phyloP scores from a whole-genome alignment of 1,140 invertebrate genomes.

The Cataglyphis hispanica region DNA sequence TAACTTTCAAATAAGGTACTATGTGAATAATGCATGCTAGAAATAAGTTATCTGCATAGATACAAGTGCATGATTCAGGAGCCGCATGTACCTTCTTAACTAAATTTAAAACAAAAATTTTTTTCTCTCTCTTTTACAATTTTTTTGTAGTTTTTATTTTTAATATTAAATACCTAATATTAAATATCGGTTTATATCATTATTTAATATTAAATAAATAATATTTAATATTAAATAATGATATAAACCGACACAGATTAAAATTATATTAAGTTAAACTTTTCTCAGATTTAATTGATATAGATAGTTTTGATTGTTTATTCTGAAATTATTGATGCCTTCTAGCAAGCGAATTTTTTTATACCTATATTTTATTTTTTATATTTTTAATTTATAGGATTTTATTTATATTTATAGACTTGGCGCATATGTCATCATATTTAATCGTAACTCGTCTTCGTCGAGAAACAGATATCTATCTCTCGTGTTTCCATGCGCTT shows the following conservation, averaged over 20 bases:
- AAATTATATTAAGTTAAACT: not conserved
- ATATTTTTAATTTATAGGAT: not conserved
- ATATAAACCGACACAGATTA: not conserved
- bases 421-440: not conserved
- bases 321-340: not conserved
- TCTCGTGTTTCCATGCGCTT: not conserved
- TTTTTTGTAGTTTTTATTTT: not conserved
- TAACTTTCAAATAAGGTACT: slow-evolving; percentile 35
- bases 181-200: too few species aligned
- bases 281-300: slow-evolving; percentile 2
- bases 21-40: slow-evolving; percentile 43
- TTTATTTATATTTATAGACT: not conserved
- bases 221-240: too few species aligned
- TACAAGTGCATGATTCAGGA: slow-evolving; percentile 7
- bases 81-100: not conserved
- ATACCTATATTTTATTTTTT: not conserved
- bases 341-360: not conserved
- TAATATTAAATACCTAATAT: not conserved
- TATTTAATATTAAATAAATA: too few species aligned
- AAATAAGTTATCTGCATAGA: slow-evolving; percentile 26
- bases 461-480: slow-evolving; percentile 12
- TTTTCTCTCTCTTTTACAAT: not conserved
- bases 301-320: not conserved
- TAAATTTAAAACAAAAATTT: slow-evolving; percentile 12
- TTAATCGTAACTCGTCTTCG: not conserved